These are phyloP conservation scores for Mustela nigripes DNA, from an alignment of 2,113 vertebrate genomes.

Conservation along the genomic window DNA sequence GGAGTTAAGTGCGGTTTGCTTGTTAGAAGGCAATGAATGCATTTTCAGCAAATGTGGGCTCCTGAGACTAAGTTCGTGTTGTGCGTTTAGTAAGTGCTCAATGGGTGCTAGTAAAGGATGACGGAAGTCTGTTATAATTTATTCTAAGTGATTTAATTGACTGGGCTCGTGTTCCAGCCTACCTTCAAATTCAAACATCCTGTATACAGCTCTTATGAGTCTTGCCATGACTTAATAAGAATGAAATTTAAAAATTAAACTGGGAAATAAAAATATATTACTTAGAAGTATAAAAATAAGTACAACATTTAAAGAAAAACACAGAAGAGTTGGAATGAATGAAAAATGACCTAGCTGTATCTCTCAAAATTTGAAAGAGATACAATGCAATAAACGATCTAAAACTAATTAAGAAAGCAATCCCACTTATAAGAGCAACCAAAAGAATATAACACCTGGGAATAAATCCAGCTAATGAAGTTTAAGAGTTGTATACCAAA, in stretches of 20 bases:
- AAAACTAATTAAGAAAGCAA: constrained; percentile 18
- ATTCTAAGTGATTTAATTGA: neutral
- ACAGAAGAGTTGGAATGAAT: neutral
- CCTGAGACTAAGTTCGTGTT: neutral
- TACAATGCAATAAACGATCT: neutral
- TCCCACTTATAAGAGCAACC: neutral
- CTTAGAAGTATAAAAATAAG: constrained; percentile 6
- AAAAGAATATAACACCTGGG: neutral
- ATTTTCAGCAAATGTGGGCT: neutral
- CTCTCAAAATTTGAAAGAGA: neutral
- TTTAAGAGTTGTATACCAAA: neutral
- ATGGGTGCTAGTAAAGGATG: neutral
- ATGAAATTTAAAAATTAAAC: constrained; percentile 26
- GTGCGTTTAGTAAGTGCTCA: neutral
- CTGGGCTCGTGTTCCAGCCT: neutral
- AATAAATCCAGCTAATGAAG: constrained; percentile 26
- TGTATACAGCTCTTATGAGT: neutral
- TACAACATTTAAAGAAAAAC: neutral
- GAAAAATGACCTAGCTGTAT: neutral
- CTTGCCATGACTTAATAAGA: constrained; percentile 52
- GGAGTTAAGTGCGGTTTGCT: constrained; percentile 42
- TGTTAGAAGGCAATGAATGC: neutral
- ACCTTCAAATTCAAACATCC: constrained; percentile 17
- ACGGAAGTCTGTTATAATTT: neutral
- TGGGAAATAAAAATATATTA: neutral